Base-by-base conservation (phyloP, 2,113 vertebrate species). In the Dasyprocta punctata region DNA sequence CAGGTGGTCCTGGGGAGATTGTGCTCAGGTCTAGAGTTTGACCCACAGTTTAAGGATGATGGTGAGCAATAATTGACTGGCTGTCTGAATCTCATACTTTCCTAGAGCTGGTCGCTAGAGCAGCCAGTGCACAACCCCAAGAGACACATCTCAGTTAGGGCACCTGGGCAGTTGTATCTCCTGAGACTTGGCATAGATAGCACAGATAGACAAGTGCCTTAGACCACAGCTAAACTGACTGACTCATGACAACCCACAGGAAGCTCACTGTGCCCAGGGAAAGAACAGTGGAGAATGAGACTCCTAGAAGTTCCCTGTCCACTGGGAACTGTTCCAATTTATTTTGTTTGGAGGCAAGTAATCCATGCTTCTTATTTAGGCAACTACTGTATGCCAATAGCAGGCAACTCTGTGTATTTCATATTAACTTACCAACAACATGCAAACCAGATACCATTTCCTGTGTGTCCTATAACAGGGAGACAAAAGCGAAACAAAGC, bases 181-280 rank as follows among this genome's bases (percentile, higher is more conserved):
- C 52, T 49, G n/a, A n/a, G n/a, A n/a, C n/a, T n/a, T 5, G 2
- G 38, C 0, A 0, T 26, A 5, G 20, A 24, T 1, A 61, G 5
- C 41, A 44, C 13, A 61, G 61, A 7, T 9, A 2, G 33, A 22
- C 78, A 24, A 16, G 7, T 14, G 16, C 17, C 5, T 14, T 10
- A 30, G 5, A 16, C 7, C 4, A 7, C 30, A 60, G 38, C 22
- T 0, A 7, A 5, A 4, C 24, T 36, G 10, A 17, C 16, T 22
- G 1, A 33, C 3, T 24, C 2, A 30, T 44, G 41, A 81, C 44
- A 33, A 24, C 7, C 33, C 4, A 0, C 6, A 44, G 30, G 30
- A 30, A 52, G 41, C 28, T 44, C 41, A 19, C 26, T 1, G 0
- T 36, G 10, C 30, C 36, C 17, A 78, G 7, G 36, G 11, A n/a